These are phyloP conservation scores for Dynastes grantii DNA, from an alignment of 2,888 invertebrate species.

Conservation along the genomic window DNA sequence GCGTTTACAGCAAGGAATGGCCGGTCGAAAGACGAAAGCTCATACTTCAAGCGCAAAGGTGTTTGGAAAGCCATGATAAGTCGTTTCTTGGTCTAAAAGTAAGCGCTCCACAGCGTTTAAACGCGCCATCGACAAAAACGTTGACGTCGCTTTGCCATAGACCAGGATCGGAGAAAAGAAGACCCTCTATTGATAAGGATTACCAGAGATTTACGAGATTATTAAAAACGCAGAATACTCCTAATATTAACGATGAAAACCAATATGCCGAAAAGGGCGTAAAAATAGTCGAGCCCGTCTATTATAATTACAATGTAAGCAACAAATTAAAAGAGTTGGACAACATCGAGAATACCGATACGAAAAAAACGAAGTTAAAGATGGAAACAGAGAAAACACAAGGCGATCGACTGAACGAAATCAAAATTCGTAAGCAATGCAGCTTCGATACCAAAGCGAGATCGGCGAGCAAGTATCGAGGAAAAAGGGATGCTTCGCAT, in stretches of 20 bases:
- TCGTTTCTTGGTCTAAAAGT: constrained; percentile 15
- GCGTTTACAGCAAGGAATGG: constrained; percentile 71
- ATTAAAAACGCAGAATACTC: constrained; percentile 29
- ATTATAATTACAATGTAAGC: constrained; percentile 23
- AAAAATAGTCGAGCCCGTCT: constrained; percentile 6
- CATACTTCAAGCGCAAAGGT: constrained; percentile 52
- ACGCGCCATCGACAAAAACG: constrained; percentile 10
- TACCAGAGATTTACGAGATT: constrained; percentile 39
- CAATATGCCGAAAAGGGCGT: not conserved
- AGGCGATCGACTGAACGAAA: constrained; percentile 74
- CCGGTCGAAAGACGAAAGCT: constrained; percentile 59
- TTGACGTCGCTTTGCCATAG: constrained; percentile 8
- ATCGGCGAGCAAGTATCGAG: constrained; percentile 13
- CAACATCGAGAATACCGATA: constrained; percentile 11
- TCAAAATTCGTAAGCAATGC: constrained; percentile 56
- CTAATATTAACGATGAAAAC: constrained; percentile 42
- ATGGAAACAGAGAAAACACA: constrained; percentile 67
- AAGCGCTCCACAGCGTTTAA: constrained; percentile 40
- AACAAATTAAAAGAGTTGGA: constrained; percentile 38
- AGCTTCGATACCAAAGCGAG: constrained; percentile 18
- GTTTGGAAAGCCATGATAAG: constrained; percentile 25
- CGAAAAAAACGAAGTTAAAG: constrained; percentile 43
- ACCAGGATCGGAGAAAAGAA: constrained; percentile 46
- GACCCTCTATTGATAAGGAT: constrained; percentile 35
- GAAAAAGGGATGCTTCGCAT: constrained; percentile 11